Evolutionary conservation across 2,797 vertebrate genomes (phyloP).

Genomic region (Ptychobarbus kaznakovi): DNA sequence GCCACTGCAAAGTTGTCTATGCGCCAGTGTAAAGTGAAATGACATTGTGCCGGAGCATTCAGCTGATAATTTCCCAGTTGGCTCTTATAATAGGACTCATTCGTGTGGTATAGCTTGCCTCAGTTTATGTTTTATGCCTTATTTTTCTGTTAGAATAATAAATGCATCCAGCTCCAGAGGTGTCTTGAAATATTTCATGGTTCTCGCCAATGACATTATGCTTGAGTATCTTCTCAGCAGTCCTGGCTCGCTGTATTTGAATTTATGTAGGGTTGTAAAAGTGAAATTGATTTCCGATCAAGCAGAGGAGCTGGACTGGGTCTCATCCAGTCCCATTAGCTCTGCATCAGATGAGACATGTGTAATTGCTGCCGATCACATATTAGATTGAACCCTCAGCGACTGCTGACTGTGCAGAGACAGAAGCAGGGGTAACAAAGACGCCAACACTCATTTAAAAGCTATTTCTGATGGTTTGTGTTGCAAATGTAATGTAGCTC

Average conservation of each 20-base stretch:
- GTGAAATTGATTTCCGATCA: constrained; percentile 63
- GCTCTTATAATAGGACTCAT: constrained; percentile 3
- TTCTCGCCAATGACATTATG: constrained; percentile 27
- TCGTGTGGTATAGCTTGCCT: neutral
- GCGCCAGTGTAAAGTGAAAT: neutral
- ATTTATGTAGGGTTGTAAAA: constrained; percentile 64
- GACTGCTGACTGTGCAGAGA: constrained; percentile 48
- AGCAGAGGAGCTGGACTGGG: constrained; percentile 45
- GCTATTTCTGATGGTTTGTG: constrained; percentile 24
- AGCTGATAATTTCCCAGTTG: neutral
- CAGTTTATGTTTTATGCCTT: constrained; percentile 50
- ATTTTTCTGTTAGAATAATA: constrained; percentile 50
- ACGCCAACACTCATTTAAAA: constrained; percentile 21
- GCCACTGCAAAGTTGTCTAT: neutral
- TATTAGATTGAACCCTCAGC: constrained; percentile 50
- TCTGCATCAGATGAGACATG: constrained; percentile 52
- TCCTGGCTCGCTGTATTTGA: constrained; percentile 51
- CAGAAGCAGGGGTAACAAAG: constrained; percentile 33
- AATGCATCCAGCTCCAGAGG: constrained; percentile 36
- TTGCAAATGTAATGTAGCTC: constrained; percentile 4
- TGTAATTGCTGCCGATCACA: constrained; percentile 50
- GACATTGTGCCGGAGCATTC: neutral
- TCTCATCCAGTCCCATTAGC: constrained; percentile 51
- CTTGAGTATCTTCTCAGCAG: constrained; percentile 56
- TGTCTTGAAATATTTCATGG: constrained; percentile 47